These are phyloP conservation scores for Malurus alboscapulatus DNA, from an alignment of 2,113 vertebrate genomes.

Conservation along the genomic window DNA sequence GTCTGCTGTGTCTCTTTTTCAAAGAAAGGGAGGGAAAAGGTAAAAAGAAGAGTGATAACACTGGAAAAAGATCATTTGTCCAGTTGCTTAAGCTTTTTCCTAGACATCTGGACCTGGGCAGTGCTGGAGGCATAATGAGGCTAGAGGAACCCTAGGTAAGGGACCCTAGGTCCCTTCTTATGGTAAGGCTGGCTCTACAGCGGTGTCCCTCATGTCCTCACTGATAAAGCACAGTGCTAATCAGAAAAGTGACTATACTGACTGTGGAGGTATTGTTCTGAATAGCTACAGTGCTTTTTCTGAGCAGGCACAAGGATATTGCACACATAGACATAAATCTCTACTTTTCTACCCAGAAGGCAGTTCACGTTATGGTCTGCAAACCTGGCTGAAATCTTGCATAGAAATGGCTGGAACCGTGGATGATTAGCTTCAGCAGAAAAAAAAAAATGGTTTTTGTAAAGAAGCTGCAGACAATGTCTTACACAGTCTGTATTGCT, in stretches of 20 bases:
- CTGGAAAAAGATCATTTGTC: neutral
- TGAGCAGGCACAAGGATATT: neutral
- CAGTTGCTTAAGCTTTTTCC: neutral
- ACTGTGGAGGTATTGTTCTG: neutral
- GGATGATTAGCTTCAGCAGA: neutral
- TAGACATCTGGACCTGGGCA: neutral
- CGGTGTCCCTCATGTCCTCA: neutral
- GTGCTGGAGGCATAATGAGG: neutral
- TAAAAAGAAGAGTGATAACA: neutral
- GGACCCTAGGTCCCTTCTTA: neutral
- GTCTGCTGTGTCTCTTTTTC: neutral
- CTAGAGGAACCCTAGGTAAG: neutral
- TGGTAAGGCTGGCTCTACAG: neutral
- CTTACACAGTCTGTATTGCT: neutral
- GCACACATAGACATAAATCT: neutral
- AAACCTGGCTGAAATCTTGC: neutral
- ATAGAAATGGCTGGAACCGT: neutral
- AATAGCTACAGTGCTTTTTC: neutral
- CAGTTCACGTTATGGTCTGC: neutral
- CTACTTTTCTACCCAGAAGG: neutral
- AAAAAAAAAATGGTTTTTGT: neutral
- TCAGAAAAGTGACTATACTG: neutral
- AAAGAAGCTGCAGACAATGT: neutral
- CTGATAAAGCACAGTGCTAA: neutral
- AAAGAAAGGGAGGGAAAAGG: neutral